These are phyloP conservation scores for Turnix velox DNA, from an alignment of 2,113 vertebrate species.

Conservation along the genomic window DNA sequence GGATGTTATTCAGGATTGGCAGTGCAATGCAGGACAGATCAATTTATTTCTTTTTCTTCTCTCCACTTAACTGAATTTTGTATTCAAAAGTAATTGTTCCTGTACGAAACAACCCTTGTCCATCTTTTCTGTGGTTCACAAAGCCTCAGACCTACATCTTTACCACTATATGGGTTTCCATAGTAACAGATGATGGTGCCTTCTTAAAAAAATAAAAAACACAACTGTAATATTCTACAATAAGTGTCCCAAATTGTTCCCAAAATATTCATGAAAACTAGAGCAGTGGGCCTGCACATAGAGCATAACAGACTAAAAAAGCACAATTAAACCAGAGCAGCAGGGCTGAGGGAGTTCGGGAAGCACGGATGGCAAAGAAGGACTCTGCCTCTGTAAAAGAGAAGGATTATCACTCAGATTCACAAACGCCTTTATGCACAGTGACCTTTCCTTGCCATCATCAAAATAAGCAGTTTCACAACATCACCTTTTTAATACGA, in stretches of 20 bases:
- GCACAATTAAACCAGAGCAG: background rate
- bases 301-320: background rate
- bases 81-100: conserved; percentile 24
- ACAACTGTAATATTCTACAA: conserved; percentile 47
- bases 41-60: conserved; percentile 35
- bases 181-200: conserved; percentile 63
- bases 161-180: conserved; percentile 66
- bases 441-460: background rate
- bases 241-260: conserved; percentile 43
- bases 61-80: conserved; percentile 24
- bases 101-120: background rate
- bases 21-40: background rate
- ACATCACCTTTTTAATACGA: conserved; percentile 20
- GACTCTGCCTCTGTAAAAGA: background rate
- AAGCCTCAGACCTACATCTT: conserved; percentile 51
- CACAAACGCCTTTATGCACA: background rate
- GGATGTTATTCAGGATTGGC: background rate
- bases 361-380: background rate
- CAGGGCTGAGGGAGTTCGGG: background rate
- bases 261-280: background rate
- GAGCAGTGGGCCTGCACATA: background rate
- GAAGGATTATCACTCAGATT: background rate
- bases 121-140: conserved; percentile 33
- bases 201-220: conserved; percentile 48
- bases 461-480: background rate